Conservation (phyloP, 2,797 vertebrate genomes). For the Enteromius anoplus region DNA sequence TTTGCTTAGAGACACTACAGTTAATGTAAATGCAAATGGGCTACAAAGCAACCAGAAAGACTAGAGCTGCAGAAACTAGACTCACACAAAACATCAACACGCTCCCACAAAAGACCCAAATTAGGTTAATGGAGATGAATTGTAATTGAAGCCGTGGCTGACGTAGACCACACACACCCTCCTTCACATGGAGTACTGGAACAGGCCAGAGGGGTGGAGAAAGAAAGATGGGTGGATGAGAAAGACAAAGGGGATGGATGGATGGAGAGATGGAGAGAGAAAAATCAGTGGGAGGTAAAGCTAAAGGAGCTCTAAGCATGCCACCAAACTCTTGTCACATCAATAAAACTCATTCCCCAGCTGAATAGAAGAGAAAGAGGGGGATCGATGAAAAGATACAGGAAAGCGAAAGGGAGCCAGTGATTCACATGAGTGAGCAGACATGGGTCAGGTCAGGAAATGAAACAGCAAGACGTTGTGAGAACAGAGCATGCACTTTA, state of each 20-base stretch:
- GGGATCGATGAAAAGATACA: conserved; percentile 40
- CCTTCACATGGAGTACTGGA: conserved; percentile 18
- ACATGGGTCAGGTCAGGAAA: conserved; percentile 53
- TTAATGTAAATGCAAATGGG: conserved; percentile 31
- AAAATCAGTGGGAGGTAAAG: conserved; percentile 57
- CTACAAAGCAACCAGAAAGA: conserved; percentile 43
- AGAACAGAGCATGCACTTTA: conserved; percentile 30
- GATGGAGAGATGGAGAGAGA: background rate
- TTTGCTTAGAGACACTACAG: conserved; percentile 44
- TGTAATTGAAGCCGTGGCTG: conserved; percentile 73
- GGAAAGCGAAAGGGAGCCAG: conserved; percentile 10
- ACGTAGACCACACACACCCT: conserved; percentile 65
- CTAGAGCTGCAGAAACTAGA: conserved; percentile 18
- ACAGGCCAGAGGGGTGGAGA: conserved; percentile 18
- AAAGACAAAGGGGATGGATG: background rate
- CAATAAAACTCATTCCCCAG: conserved; percentile 55
- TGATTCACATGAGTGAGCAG: conserved; percentile 49
- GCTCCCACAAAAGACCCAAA: conserved; percentile 65
- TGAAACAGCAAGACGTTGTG: conserved; percentile 42
- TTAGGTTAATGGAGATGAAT: conserved; percentile 83
- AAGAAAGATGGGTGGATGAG: conserved; percentile 16
- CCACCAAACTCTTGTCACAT: conserved; percentile 54
- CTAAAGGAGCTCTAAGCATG: conserved; percentile 44
- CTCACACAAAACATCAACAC: conserved; percentile 47
- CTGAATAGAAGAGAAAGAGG: conserved; percentile 42